Conservation (phyloP, 2,888 invertebrate species). For the Deilephila elpenor region DNA sequence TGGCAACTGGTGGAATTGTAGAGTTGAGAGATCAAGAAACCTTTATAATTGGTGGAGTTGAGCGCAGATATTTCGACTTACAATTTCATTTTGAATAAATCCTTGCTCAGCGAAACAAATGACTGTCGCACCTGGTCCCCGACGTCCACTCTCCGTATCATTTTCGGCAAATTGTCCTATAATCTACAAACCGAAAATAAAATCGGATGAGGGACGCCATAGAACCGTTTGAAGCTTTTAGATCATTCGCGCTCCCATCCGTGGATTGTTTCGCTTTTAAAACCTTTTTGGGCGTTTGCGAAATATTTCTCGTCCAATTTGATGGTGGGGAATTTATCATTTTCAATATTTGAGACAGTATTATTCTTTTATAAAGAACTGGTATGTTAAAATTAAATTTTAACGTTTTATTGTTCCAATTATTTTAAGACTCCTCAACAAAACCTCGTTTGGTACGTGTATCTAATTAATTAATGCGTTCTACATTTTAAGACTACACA, state of each 20-base stretch:
- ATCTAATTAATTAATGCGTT: too few species aligned
- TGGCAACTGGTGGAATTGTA: slow-evolving; percentile 43
- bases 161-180: not conserved
- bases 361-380: too few species aligned
- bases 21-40: slow-evolving; percentile 42
- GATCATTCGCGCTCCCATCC: not conserved
- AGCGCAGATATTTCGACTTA: slow-evolving; percentile 34
- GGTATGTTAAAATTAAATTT: too few species aligned
- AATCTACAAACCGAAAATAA: not conserved
- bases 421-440: too few species aligned
- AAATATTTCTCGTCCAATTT: not conserved
- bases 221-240: slow-evolving; percentile 13
- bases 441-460: too few species aligned
- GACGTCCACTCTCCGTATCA: not conserved
- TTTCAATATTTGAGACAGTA: not conserved
- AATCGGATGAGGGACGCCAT: not conserved
- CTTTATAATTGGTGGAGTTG: slow-evolving; percentile 37
- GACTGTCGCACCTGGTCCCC: slow-evolving; percentile 1
- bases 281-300: not conserved
- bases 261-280: not conserved
- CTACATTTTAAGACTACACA: too few species aligned
- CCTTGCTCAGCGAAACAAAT: slow-evolving; percentile 6
- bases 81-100: slow-evolving; percentile 25
- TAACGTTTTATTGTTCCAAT: too few species aligned
- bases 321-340: not conserved